Evolutionary conservation across 2,113 vertebrate species (phyloP).

Genomic region (Blennius ocellaris): DNA sequence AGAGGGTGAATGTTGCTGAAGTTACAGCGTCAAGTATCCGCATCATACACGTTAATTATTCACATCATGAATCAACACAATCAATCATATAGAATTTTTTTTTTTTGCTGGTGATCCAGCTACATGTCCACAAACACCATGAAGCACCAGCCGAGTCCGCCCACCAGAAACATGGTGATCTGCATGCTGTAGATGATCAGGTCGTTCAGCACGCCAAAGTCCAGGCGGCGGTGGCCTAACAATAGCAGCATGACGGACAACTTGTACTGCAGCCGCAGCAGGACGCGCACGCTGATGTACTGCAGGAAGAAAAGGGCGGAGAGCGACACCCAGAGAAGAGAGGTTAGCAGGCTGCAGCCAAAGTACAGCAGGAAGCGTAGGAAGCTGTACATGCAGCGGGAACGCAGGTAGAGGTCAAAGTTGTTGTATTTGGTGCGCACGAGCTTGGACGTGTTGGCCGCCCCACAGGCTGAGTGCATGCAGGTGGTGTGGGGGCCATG

Average conservation of each 20-base stretch:
- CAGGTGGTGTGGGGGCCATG: conserved; percentile 97
- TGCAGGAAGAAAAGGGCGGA: conserved; percentile 93
- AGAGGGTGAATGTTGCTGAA: not conserved
- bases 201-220: conserved; percentile 94
- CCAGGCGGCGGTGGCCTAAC: conserved; percentile 90
- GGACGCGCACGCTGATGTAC: conserved; percentile 90
- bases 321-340: conserved; percentile 95
- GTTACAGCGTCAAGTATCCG: conserved; percentile 14
- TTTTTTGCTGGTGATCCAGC: not conserved
- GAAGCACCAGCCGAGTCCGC: conserved; percentile 97
- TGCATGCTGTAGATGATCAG: conserved; percentile 96
- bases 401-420: conserved; percentile 95
- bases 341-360: conserved; percentile 96
- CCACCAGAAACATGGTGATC: conserved; percentile 96
- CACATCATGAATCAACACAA: too few species aligned
- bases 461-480: conserved; percentile 96
- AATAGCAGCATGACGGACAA: conserved; percentile 93
- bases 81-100: not conserved
- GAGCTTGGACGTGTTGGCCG: conserved; percentile 87
- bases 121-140: conserved; percentile 99
- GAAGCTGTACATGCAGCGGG: conserved; percentile 95
- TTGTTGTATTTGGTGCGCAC: conserved; percentile 97
- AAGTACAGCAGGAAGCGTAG: conserved; percentile 97
- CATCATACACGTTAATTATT: conserved; percentile 2
- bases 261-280: conserved; percentile 97